Conservation (phyloP, 2,888 invertebrate genomes). For the Cantharis lateralis region DNA sequence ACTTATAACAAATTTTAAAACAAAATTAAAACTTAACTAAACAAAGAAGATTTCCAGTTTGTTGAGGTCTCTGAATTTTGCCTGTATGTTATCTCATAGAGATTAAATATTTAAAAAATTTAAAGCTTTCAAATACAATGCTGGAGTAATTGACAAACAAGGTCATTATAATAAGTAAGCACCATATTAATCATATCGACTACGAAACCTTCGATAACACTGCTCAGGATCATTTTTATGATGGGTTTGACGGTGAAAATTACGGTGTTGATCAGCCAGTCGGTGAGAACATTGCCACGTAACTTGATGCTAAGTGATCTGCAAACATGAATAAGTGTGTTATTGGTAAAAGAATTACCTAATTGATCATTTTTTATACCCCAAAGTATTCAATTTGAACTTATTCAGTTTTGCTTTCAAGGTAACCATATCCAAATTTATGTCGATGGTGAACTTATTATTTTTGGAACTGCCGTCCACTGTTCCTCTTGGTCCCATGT, state of each 20-base stretch:
- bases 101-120: neutral
- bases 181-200: neutral
- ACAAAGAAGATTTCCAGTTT: neutral
- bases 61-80: neutral
- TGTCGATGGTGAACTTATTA: constrained; percentile 8
- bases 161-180: neutral
- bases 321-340: neutral
- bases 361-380: neutral
- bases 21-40: too few relatives aligned
- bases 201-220: neutral
- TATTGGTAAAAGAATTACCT: neutral
- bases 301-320: neutral
- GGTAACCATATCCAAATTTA: constrained; percentile 8
- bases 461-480: constrained; percentile 1
- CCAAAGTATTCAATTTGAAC: constrained; percentile 4
- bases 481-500: constrained; percentile 7
- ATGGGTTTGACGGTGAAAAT: neutral
- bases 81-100: neutral
- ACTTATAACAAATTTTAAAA: neutral
- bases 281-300: neutral
- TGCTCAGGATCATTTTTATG: neutral
- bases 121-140: neutral
- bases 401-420: constrained; percentile 2
- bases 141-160: neutral
- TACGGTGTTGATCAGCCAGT: neutral